Percentiles rank a stretch among this genome's conserved stretches.
These are phyloP conservation scores for Dichetophora obliterata DNA, from an alignment of 2,888 invertebrate genomes.

Conservation along the genomic window DNA sequence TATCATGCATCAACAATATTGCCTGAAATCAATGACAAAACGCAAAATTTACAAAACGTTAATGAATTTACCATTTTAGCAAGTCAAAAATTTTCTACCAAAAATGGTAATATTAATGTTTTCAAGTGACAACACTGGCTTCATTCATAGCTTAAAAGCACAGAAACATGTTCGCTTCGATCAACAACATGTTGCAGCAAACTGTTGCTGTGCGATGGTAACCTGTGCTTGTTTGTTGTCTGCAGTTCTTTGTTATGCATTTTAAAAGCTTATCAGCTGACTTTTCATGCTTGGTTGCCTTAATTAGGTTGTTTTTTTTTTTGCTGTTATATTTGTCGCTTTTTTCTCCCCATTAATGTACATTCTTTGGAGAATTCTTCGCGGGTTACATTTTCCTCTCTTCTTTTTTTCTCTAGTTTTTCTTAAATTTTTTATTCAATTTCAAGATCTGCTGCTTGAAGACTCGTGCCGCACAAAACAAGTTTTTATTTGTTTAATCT, in stretches of 20 bases:
- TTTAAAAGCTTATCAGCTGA: conserved; percentile 25
- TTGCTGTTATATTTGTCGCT: not conserved
- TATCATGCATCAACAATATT: no score
- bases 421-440: not conserved
- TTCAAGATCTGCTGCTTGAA: not conserved
- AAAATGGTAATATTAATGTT: no score
- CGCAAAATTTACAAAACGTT: no score
- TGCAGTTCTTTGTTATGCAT: not conserved
- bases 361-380: conserved; percentile 5
- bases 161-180: not conserved
- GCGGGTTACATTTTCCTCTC: not conserved
- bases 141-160: not conserved
- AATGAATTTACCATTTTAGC: no score
- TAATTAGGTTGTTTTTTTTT: not conserved
- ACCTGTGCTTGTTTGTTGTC: not conserved
- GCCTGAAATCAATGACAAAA: no score
- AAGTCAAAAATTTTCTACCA: no score
- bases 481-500: not conserved
- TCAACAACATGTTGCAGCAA: conserved; percentile 20
- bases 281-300: conserved; percentile 14
- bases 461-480: conserved; percentile 11
- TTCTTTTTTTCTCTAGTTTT: not conserved
- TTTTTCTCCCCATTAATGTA: not conserved
- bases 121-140: no score
- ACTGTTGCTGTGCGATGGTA: not conserved